Evolutionary conservation across 2,888 invertebrate genomes (phyloP), one percentile per base, ranked within the genome.

Genomic region (Anthrax anthrax): DNA sequence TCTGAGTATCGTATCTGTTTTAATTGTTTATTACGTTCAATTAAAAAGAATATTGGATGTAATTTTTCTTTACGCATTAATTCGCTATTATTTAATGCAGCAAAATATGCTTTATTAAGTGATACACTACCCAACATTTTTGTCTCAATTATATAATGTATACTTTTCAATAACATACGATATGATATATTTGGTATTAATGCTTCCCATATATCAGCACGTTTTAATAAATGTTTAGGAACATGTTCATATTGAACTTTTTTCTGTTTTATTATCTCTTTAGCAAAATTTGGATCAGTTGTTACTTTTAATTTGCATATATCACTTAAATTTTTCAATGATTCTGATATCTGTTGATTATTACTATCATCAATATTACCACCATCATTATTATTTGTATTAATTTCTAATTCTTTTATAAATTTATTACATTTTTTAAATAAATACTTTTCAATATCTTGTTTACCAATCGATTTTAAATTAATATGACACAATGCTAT

Each of bases 181-280:
- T 58, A 58, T 9, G 51, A 54, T 60, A 67, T 58, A 3, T 44
- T 54, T 14, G 57, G 57, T 14, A 64, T 16, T 14, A 66, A 27
- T 16, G 52, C 44, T 10, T 57, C 54, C 32, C 60, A 54, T 29
- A 66, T 51, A 0, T 50, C 38, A 0, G 50, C 13, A 18, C 56
- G 47, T 2, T 45, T 46, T 10, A 58, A 34, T 19, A 64, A 42
- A 45, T 54, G 50, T 0, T 50, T 47, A n/a, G 67, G 67, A 41
- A 66, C 57, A 42, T 64, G 58, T n/a, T 59, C 55, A 32, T 53
- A 57, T 18, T 49, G 44, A 8, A 66, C 43, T n/a, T 56, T 50
- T 38, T 56, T n/a, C 55, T 52, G 41, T 56, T 13, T 6, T 57
- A 63, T 37, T 50, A 54, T 4, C 37, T 43, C 17, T 50, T 46